Conservation (phyloP, 2,113 vertebrate species). For the Pachycephala philippinensis region DNA sequence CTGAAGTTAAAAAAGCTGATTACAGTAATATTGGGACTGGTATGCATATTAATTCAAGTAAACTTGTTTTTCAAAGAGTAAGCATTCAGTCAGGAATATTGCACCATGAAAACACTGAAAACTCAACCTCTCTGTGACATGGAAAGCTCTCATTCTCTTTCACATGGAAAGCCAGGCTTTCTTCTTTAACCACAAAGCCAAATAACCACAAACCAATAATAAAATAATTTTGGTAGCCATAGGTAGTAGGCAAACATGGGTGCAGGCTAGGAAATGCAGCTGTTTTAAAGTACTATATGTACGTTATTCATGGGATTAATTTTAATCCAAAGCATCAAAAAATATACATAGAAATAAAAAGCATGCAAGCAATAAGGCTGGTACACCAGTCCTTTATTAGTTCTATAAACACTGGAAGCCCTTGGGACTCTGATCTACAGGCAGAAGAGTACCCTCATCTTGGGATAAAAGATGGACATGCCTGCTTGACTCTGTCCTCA, state of each 20-base stretch:
- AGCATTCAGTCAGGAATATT: background rate
- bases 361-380: background rate
- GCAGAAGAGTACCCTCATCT: background rate
- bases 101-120: background rate
- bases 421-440: background rate
- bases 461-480: background rate
- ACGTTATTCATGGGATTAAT: background rate
- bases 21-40: background rate
- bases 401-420: background rate
- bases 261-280: background rate
- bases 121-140: background rate
- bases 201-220: background rate
- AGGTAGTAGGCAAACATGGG: background rate
- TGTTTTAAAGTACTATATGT: background rate
- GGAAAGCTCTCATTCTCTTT: too few species aligned
- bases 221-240: background rate
- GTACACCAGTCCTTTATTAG: slow-evolving; percentile 9
- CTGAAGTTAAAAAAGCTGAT: background rate
- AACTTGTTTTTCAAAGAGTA: background rate
- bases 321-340: background rate
- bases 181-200: background rate
- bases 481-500: background rate
- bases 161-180: background rate
- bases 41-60: background rate
- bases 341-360: background rate